Base-by-base conservation (phyloP, 1,140 invertebrate genomes). In the Anastatus disparis region DNA sequence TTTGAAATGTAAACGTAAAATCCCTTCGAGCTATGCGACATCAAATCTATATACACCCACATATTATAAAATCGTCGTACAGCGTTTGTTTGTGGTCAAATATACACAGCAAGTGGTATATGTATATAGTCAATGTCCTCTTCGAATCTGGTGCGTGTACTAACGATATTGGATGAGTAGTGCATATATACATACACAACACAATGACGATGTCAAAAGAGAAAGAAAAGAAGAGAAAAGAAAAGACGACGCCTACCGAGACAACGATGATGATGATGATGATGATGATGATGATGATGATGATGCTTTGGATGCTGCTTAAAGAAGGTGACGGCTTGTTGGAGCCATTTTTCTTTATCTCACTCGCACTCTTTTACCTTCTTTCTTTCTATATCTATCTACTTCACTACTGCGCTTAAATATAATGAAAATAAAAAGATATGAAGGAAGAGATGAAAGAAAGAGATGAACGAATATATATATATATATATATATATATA, bases 341-440 rank as follows among this genome's bases (percentile, higher is more conserved):
- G 46, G 48, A 35, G 35, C 42, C 31, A 40, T 42, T 69, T 62
- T 69, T 62, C 56, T 44, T 8, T 52, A 24, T 22, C 38, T n/a
- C n/a, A 40, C 72, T 67, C 46, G 55, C 55, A 75, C 61, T 55
- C 59, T 58, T 26, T 44, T 62, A 58, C 27, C n/a, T n/a, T 17
- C 31, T n/a, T 29, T 40, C 29, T 42, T 31, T 58, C 61, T 42
- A n/a, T 20, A 26, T 61, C 48, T 35, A 12, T 26, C 50, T 56
- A n/a, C 38, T 61, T 56, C 35, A 29, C 17, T 29, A 44, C 26
- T 6, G 22, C 59, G 29, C 40, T 27, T 29, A n/a, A n/a, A n/a
- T n/a, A n/a, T n/a, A 35, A 35, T 42, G 22, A 38, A 35, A 35
- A 40, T 50, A 74, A 73, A 70, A 73, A 72, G 70, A 74, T n/a